These are phyloP conservation scores for Chalcis sispes DNA, from an alignment of 2,888 invertebrate genomes.

Conservation along the genomic window DNA sequence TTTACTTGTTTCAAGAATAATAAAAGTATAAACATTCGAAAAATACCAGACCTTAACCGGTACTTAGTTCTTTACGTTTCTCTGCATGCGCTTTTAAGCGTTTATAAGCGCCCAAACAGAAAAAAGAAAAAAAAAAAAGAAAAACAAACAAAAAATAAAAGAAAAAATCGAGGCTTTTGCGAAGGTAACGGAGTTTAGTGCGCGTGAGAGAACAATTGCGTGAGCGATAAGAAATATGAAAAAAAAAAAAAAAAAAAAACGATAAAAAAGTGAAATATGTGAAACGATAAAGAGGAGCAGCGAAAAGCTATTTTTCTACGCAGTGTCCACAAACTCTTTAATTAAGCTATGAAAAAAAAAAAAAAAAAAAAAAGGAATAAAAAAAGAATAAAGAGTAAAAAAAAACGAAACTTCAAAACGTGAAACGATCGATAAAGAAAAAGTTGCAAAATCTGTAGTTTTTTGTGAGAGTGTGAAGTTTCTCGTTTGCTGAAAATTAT, in stretches of 20 bases:
- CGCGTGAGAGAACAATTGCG: conserved; percentile 22
- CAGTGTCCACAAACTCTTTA: conserved; percentile 66
- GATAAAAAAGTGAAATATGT: too few relatives aligned
- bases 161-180: conserved; percentile 26
- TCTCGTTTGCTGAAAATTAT: too few relatives aligned
- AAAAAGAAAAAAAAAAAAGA: background rate
- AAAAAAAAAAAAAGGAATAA: conserved; percentile 10
- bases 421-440: too few relatives aligned
- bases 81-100: conserved; percentile 28
- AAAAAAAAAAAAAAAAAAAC: conserved; percentile 14
- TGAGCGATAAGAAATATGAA: conserved; percentile 18
- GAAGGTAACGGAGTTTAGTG: conserved; percentile 8
- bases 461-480: too few relatives aligned
- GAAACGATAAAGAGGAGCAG: conserved; percentile 26
- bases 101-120: background rate
- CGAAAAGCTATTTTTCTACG: conserved; percentile 72
- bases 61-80: conserved; percentile 1
- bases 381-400: conserved; percentile 26
- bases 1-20: too few relatives aligned
- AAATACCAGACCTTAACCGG: too few relatives aligned
- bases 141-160: background rate
- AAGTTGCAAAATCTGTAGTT: too few relatives aligned
- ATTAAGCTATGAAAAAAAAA: conserved; percentile 52
- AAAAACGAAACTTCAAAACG: too few relatives aligned
- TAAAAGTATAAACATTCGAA: too few relatives aligned